phyloP scores from a whole-genome alignment of 1,140 invertebrate genomes.

The Drosophila pachea region DNA sequence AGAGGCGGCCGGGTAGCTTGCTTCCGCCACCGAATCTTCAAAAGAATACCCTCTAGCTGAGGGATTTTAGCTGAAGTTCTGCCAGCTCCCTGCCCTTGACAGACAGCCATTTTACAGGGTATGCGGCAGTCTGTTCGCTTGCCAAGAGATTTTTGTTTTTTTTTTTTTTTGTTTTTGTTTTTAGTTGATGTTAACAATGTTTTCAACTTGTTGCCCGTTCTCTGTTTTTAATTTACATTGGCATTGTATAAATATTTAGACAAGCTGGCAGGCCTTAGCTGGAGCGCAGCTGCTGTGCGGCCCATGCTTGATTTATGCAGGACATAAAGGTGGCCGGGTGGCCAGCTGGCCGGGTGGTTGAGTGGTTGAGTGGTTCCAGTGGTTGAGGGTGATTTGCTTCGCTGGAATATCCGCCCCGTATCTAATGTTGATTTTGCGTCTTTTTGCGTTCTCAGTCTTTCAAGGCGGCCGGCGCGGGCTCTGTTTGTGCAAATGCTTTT shows the following conservation, averaged over 20 bases:
- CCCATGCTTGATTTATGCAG: slow-evolving; percentile 58
- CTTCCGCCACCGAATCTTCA: too few species aligned
- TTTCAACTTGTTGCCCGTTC: slow-evolving; percentile 69
- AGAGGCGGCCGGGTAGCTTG: too few species aligned
- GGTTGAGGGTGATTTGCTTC: not conserved
- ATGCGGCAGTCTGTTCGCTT: not conserved
- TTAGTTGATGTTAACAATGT: slow-evolving; percentile 50
- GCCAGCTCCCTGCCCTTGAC: too few species aligned
- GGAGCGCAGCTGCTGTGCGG: slow-evolving; percentile 25
- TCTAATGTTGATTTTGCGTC: slow-evolving; percentile 75
- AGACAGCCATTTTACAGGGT: not conserved
- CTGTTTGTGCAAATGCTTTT: slow-evolving; percentile 74
- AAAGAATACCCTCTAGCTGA: too few species aligned
- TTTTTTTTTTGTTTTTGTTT: slow-evolving; percentile 37
- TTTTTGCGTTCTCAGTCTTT: slow-evolving; percentile 44
- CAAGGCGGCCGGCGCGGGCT: slow-evolving; percentile 28
- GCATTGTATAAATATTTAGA: slow-evolving; percentile 75
- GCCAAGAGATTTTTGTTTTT: not conserved
- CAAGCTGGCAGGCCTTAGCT: slow-evolving; percentile 51
- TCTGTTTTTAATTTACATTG: slow-evolving; percentile 75
- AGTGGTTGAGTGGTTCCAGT: not conserved
- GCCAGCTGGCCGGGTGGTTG: not conserved
- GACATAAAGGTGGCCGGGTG: not conserved
- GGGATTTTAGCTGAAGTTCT: too few species aligned
- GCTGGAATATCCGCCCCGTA: slow-evolving; percentile 13